Evolutionary conservation across 2,797 vertebrate genomes (phyloP).

Genomic region (Acanthis flammea): DNA sequence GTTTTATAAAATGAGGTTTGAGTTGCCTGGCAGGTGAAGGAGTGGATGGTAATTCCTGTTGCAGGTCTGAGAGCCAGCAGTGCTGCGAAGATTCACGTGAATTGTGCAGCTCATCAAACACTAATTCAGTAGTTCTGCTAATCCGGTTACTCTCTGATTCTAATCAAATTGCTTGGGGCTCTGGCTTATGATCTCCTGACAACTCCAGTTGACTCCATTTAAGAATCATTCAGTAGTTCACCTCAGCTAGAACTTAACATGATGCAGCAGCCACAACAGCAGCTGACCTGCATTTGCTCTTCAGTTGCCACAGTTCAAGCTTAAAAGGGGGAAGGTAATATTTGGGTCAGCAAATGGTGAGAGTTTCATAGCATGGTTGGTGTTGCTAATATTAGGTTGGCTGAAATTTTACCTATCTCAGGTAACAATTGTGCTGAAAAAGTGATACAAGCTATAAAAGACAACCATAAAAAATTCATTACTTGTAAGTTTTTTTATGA

Average conservation of each 20-base stretch:
- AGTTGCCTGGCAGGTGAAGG: background rate
- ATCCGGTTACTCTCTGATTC: slow-evolving; percentile 45
- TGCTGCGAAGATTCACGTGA: background rate
- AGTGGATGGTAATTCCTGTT: background rate
- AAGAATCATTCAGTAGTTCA: background rate
- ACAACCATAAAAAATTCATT: rapidly evolving
- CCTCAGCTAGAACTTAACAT: background rate
- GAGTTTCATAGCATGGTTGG: background rate
- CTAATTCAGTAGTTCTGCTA: slow-evolving; percentile 39
- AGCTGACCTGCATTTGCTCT: slow-evolving; percentile 29
- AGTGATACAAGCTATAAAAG: background rate
- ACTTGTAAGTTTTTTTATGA: background rate
- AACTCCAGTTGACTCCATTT: slow-evolving; percentile 48
- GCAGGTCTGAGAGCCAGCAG: background rate
- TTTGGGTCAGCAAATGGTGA: background rate
- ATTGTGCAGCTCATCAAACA: slow-evolving; percentile 37
- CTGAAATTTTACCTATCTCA: background rate
- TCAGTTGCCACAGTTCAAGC: background rate
- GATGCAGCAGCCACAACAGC: background rate
- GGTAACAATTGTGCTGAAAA: background rate
- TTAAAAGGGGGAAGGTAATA: background rate
- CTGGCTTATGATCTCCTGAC: slow-evolving; percentile 51
- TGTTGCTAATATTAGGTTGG: background rate
- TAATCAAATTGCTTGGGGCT: slow-evolving; percentile 51
- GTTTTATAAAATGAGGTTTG: background rate